Conservation (phyloP, 1,140 invertebrate genomes). For the Ceratina australensis region DNA sequence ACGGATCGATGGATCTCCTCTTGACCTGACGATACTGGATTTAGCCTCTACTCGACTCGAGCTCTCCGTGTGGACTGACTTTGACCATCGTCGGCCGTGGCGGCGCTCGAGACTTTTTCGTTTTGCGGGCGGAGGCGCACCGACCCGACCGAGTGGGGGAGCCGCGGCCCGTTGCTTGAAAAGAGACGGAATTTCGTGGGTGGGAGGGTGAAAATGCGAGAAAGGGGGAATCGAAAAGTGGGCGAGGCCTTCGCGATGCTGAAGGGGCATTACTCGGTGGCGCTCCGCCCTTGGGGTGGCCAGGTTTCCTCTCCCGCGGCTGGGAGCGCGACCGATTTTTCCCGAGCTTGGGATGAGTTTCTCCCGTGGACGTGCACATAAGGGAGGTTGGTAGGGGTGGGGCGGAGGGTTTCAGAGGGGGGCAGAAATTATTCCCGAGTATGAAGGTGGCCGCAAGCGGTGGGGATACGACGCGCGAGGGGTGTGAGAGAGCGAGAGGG, state of each 20-base stretch:
- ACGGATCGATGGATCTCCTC: constrained; percentile 51
- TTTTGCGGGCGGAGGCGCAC: constrained; percentile 59
- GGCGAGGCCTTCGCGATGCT: constrained; percentile 51
- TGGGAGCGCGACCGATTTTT: constrained; percentile 52
- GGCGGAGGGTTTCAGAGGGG: no score
- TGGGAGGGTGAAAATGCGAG: constrained; percentile 43
- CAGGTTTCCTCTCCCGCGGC: constrained; percentile 1
- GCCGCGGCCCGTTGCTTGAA: constrained; percentile 32
- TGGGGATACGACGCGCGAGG: background rate
- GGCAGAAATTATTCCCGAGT: constrained; percentile 23
- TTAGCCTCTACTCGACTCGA: constrained; percentile 68
- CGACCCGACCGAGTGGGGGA: constrained; percentile 35
- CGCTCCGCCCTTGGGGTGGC: constrained; percentile 40
- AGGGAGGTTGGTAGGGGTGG: no score
- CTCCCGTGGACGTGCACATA: constrained; percentile 59
- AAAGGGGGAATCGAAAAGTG: constrained; percentile 52
- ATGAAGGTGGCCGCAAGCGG: background rate
- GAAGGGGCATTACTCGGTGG: constrained; percentile 50
- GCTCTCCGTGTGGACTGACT: constrained; percentile 75
- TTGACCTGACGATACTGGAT: constrained; percentile 34
- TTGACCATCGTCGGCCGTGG: constrained; percentile 58
- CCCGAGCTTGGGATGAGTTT: constrained; percentile 61
- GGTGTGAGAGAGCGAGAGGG: constrained; percentile 46
- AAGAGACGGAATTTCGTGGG: constrained; percentile 8
- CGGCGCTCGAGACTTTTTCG: constrained; percentile 67